Evolutionary conservation across 2,888 invertebrate species (phyloP).

Genomic region (Leucozona laternaria): DNA sequence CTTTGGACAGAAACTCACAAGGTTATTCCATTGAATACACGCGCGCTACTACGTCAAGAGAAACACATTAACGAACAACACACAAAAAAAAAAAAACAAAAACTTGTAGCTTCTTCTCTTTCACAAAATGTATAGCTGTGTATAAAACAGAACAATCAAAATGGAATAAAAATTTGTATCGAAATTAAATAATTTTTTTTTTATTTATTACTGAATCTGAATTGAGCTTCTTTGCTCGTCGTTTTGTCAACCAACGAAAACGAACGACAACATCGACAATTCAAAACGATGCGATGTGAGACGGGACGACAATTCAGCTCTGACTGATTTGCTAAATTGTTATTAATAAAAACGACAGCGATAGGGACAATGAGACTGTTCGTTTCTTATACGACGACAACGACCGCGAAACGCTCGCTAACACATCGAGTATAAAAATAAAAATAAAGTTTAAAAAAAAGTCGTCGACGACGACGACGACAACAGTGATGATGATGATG

Average conservation of each 20-base stretch:
- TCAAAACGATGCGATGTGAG: slow-evolving; percentile 60
- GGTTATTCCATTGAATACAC: slow-evolving; percentile 71
- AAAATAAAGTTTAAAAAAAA: background rate
- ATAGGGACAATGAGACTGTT: slow-evolving; percentile 44
- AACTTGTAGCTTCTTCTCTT: slow-evolving; percentile 36
- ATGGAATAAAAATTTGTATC: slow-evolving; percentile 50
- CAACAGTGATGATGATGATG: slow-evolving; percentile 53
- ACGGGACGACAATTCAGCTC: slow-evolving; percentile 71
- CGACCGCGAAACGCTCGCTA: slow-evolving; percentile 69
- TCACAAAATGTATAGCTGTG: background rate
- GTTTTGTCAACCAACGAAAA: too few species aligned
- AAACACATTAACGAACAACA: slow-evolving; percentile 31
- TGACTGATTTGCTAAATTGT: slow-evolving; percentile 74
- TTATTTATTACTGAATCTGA: slow-evolving; percentile 18
- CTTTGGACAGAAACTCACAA: slow-evolving; percentile 59
- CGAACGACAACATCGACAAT: slow-evolving; percentile 25
- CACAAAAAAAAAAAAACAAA: slow-evolving; percentile 19
- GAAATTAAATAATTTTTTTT: slow-evolving; percentile 68
- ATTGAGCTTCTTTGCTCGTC: slow-evolving; percentile 11
- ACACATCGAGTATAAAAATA: slow-evolving; percentile 47
- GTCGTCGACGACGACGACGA: slow-evolving; percentile 16
- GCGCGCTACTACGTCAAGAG: slow-evolving; percentile 54
- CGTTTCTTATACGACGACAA: slow-evolving; percentile 31
- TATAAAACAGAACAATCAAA: slow-evolving; percentile 31
- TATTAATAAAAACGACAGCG: slow-evolving; percentile 72